Evolutionary conservation across 2,113 vertebrate genomes (phyloP).

Genomic region (Cyanistes caeruleus): DNA sequence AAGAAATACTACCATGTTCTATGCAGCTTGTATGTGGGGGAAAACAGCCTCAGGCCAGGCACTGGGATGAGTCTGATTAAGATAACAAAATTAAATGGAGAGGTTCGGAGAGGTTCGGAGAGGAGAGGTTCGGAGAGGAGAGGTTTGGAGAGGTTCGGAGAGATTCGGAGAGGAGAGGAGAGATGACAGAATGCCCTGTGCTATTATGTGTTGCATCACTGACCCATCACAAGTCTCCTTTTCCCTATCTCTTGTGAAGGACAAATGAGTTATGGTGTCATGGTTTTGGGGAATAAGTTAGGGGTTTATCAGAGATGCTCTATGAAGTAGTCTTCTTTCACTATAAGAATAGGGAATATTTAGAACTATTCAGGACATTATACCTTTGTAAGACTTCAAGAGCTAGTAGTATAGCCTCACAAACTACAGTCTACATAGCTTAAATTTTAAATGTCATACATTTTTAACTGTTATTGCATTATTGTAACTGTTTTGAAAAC

Average conservation of each 20-base stretch:
- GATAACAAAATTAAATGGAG: not conserved
- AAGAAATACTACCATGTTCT: not conserved
- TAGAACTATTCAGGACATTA: not conserved
- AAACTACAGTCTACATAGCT: not conserved
- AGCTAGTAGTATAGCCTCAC: not conserved
- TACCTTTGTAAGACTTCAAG: not conserved
- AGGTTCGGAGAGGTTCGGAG: not conserved
- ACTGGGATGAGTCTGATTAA: not conserved
- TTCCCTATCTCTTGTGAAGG: not conserved
- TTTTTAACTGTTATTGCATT: not conserved
- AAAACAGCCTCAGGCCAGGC: not conserved
- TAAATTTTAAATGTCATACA: not conserved
- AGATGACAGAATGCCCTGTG: not conserved
- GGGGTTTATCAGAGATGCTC: fast-evolving
- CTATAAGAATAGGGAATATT: not conserved
- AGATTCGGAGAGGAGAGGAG: not conserved
- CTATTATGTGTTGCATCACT: not conserved
- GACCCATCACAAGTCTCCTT: not conserved
- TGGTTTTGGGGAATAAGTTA: not conserved
- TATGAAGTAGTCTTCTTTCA: not conserved
- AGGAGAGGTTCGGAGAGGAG: not conserved
- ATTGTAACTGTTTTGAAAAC: not conserved
- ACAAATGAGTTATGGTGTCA: not conserved
- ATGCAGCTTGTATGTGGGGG: not conserved
- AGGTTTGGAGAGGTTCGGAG: not conserved